Percentiles rank a stretch among this genome's conserved stretches.
phyloP scores from a whole-genome alignment of 2,888 invertebrate species.

The Drosophila multiciliata region DNA sequence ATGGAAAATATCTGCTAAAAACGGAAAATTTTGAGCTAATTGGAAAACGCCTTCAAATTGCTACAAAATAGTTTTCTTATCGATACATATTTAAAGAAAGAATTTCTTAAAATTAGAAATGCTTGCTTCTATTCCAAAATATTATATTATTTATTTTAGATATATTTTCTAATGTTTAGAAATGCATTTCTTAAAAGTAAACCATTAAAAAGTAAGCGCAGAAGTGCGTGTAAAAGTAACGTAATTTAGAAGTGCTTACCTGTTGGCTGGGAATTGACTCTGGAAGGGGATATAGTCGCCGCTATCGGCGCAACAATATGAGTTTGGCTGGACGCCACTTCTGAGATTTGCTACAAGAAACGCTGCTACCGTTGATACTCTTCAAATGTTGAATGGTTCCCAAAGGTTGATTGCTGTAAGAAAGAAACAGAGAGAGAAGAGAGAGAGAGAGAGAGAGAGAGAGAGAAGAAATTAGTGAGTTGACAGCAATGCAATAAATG shows the following conservation, averaged over 20 bases:
- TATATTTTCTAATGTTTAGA: background rate
- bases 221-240: background rate
- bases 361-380: conserved; percentile 57
- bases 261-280: conserved; percentile 86
- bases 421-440: conserved; percentile 11
- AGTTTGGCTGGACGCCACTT: conserved; percentile 85
- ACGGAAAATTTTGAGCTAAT: background rate
- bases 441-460: background rate
- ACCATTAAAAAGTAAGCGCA: background rate
- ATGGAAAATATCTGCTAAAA: background rate
- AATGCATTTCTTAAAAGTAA: background rate
- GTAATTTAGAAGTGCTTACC: conserved; percentile 76
- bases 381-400: conserved; percentile 21
- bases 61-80: background rate
- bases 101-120: background rate
- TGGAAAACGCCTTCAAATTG: background rate
- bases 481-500: conserved; percentile 9
- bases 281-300: conserved; percentile 87
- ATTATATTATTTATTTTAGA: background rate
- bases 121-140: no score
- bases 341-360: conserved; percentile 77
- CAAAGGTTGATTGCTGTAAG: conserved; percentile 9
- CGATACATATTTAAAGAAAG: background rate
- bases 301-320: conserved; percentile 86
- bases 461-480: conserved; percentile 6